Evolutionary conservation across 2,797 vertebrate genomes (phyloP), one percentile per base, ranked within the genome.

Genomic region (Lacerta bilineata): DNA sequence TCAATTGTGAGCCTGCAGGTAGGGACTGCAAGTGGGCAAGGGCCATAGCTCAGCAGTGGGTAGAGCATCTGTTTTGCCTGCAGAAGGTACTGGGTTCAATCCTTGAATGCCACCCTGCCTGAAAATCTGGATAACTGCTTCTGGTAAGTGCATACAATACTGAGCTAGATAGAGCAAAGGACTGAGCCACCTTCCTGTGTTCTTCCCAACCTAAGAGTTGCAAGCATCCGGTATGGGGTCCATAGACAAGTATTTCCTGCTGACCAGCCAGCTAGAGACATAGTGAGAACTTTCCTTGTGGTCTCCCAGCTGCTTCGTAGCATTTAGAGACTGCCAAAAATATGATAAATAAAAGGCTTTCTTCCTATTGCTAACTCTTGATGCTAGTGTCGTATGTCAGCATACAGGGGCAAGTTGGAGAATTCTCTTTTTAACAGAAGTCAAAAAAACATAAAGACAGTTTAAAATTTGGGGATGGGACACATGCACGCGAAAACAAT

Each of bases 321-420:
- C 11, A 59, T 84, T 90, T 41, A 59, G 69, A 75, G 29, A 39
- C 64, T 46, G 85, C 68, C 61, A 78, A 85, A 25, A 43, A 75
- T 84, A 75, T 13, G 18, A 36, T 50, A 66, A 79, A 78, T 46
- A n/a, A 1, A 11, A 9, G 25, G 29, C 15, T 27, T 86, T 78
- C 33, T 84, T 18, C 23, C 74, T 75, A 74, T 84, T 87, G 18
- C 59, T 33, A 89, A 43, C 29, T 36, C 75, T 64, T n/a, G 84
- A 71, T 74, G 68, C 10, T 84, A 36, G 13, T n/a, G 18, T 36
- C 20, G 18, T 25, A n/a, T 61, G 39, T 20, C 8, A 50, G 17
- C 6, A 25, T 78, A 39, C 25, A 61, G 72, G 8, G 59, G 36
- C 68, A 80, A 80, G 27, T n/a, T 75, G 10, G 10, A 8, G 33